These are phyloP conservation scores for Heterodera schachtii DNA, from an alignment of 1,140 invertebrate species.

Conservation along the genomic window DNA sequence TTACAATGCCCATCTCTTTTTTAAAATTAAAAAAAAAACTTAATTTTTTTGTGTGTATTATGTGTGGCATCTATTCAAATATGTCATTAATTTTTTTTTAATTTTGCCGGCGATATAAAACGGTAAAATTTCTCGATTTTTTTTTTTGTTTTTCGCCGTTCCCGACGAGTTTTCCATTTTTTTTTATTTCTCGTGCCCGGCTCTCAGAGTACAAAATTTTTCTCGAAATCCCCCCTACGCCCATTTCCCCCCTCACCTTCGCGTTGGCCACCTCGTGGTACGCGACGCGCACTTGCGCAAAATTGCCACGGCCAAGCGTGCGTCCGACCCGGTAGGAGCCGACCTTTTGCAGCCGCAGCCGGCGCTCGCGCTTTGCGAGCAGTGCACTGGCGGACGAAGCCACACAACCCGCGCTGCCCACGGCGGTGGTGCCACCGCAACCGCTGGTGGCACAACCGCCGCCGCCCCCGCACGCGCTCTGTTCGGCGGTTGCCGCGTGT, in stretches of 20 bases:
- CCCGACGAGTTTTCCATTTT: too few relatives aligned
- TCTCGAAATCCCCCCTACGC: too few relatives aligned
- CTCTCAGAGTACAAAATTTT: too few relatives aligned
- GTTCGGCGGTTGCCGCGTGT: too few relatives aligned
- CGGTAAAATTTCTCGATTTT: too few relatives aligned
- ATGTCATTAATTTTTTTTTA: not conserved
- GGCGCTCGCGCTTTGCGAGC: conserved; percentile 24
- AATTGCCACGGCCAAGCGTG: conserved; percentile 52
- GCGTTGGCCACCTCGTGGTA: conserved; percentile 56
- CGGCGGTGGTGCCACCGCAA: conserved; percentile 7
- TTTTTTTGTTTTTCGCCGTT: too few relatives aligned
- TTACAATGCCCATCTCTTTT: too few relatives aligned
- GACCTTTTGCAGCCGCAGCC: conserved; percentile 35
- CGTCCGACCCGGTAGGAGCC: conserved; percentile 47
- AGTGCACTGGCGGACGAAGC: conserved; percentile 18
- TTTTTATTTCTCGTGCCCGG: too few relatives aligned
- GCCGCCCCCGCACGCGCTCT: not conserved
- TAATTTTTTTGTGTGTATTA: too few relatives aligned
- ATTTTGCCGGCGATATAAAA: not conserved
- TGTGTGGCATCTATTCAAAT: too few relatives aligned
- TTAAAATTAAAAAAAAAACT: too few relatives aligned
- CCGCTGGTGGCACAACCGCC: not conserved
- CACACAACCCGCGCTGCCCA: not conserved
- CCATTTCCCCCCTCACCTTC: conserved; percentile 24
- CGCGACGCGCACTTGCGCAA: conserved; percentile 47